phyloP scores from a whole-genome alignment of 2,888 invertebrate genomes.

The Palloptera scutellata region DNA sequence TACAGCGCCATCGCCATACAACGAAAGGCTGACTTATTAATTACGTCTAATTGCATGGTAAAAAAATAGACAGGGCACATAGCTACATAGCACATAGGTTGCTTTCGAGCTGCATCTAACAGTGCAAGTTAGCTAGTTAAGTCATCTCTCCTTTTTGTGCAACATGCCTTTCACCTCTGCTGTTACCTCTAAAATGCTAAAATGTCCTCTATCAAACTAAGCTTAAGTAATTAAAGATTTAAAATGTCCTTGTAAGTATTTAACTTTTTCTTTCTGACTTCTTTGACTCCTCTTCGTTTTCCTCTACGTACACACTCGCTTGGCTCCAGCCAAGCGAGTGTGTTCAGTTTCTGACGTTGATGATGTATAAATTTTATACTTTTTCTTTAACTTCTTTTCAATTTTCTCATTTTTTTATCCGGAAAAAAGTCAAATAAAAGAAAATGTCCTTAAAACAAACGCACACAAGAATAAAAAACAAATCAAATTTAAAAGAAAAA shows the following conservation, averaged over 20 bases:
- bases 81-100: background rate
- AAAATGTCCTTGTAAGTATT: constrained; percentile 29
- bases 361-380: constrained; percentile 8
- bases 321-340: background rate
- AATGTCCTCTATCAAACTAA: background rate
- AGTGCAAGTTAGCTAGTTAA: too few relatives aligned
- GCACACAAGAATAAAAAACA: background rate
- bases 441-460: constrained; percentile 1
- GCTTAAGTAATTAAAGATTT: constrained; percentile 53
- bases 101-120: background rate
- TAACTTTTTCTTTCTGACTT: constrained; percentile 16
- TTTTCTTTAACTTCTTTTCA: constrained; percentile 8
- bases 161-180: background rate
- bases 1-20: background rate
- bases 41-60: constrained; percentile 19
- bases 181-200: background rate
- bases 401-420: background rate
- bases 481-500: constrained; percentile 8
- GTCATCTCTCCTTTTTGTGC: too few relatives aligned
- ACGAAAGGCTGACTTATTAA: constrained; percentile 15
- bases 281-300: background rate
- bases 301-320: background rate
- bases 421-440: background rate
- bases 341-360: background rate
- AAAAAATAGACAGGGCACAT: background rate